Evolutionary conservation across 2,797 vertebrate species (phyloP), one percentile per base, ranked within the genome.

Genomic region (Argya squamiceps): DNA sequence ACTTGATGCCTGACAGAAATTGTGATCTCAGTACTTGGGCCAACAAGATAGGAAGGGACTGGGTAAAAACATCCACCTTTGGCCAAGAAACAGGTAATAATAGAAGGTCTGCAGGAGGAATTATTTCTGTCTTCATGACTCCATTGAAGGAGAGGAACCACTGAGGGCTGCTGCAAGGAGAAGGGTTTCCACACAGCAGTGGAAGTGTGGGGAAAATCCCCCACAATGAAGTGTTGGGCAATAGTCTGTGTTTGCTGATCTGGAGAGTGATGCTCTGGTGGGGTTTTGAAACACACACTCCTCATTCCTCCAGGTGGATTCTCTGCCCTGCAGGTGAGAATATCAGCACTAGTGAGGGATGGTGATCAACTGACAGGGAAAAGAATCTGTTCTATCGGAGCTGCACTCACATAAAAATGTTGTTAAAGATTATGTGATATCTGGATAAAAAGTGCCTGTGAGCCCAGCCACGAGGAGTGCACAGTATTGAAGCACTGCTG

Each of bases 191-290:
- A 62, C 8, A 3, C 27, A n/a, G 24, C 36, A 26, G 62, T 7
- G 39, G 49, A 41, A 89, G 14, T 2, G 5, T 65, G 37, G 41
- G n/a, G 56, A 87, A 92, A 68, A 24, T 15, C 17, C 34, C 41
- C 3, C 0, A 6, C 23, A 56, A 36, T 90, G 85, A 95, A 94
- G 44, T 91, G 92, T 93, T 43, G 83, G 89, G 79, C 92, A 95
- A 86, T 92, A 86, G 24, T 93, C 95, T 86, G 58, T 71, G 50
- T 71, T 92, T 92, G 69, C 43, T 52, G 55, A 79, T 93, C 91
- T 97, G 92, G 89, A 94, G 92, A 96, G 92, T 93, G 95, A 91
- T 90, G 26, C 23, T 84, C 58, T 83, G 50, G 69, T 12, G 37
- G 9, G 23, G 1, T 32, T 85, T 58, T 37, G 68, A 71, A 83